These are phyloP conservation scores for Metacarcinus magister DNA, from an alignment of 2,888 invertebrate genomes.

Conservation along the genomic window DNA sequence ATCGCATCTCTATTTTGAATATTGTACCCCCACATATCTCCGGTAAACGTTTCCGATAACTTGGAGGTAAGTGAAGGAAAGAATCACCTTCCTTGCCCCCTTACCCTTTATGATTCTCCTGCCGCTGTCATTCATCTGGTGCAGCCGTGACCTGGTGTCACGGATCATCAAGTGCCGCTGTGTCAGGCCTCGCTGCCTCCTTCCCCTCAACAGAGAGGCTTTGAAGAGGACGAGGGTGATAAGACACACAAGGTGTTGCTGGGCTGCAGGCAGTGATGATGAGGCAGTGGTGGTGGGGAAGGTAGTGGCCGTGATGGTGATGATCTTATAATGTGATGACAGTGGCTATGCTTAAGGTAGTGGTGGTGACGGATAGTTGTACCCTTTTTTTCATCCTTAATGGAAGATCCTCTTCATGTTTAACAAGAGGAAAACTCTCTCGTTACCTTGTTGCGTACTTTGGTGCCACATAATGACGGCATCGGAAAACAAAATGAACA, in stretches of 20 bases:
- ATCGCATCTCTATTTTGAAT: not conserved
- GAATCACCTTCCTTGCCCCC: not conserved
- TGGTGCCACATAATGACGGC: no score
- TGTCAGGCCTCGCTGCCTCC: slow-evolving; percentile 1
- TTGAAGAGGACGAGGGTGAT: not conserved
- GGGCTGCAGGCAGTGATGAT: not conserved
- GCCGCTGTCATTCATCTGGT: not conserved
- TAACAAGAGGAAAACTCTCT: no score
- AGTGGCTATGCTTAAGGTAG: no score
- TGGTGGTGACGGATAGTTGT: no score
- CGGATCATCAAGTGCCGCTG: not conserved
- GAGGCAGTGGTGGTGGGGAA: no score
- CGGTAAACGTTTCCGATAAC: not conserved
- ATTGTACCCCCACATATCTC: not conserved
- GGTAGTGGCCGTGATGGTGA: no score
- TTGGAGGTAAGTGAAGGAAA: not conserved
- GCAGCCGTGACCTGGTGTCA: not conserved
- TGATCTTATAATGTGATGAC: no score
- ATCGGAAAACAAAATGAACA: no score
- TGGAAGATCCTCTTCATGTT: no score
- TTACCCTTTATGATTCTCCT: not conserved
- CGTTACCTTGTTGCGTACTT: no score
- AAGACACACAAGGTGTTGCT: not conserved
- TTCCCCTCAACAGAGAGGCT: not conserved
- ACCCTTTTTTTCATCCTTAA: no score